Evolutionary conservation across 2,113 vertebrate genomes (phyloP), one percentile per base, ranked within the genome.

Genomic region (Lepidothrix coronata): DNA sequence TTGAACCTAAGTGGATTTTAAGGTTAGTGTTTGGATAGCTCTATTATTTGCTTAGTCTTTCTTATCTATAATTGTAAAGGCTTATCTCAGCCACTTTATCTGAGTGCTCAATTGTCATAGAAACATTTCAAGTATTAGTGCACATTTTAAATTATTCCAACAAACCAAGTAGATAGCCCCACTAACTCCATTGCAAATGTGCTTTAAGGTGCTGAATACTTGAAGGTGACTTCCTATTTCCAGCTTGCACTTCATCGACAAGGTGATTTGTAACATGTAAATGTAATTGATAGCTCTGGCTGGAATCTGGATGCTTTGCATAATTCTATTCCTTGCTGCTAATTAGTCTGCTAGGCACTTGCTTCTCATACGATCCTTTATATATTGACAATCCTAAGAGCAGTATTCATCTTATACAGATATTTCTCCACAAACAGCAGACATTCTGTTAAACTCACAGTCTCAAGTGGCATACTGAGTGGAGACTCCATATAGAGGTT

Each of bases 21-120:
- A 77, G 23, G 72, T 70, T 94, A 62, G 55, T 43, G n/a, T 92
- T 92, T 86, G 54, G 22, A 66, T 73, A 49, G n/a, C 24, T 93
- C 49, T 80, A 14, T 74, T 95, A 91, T 68, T 91, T 86, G 58
- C 59, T 68, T 83, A 23, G 46, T 12, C 2, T 73, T 89, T 92
- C 75, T 89, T 94, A 74, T 62, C 72, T 92, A 37, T 65, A 92
- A 77, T 86, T 91, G 76, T 80, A 72, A 74, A 74, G 59, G 55
- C 89, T 94, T 76, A 89, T 88, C 76, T 92, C 17, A 10, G 46
- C 17, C 15, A 21, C 72, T 91, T 76, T 61, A 79, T 19, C 54
- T 61, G 49, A 18, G 23, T 84, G 46, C 59, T 95, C 28, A 80
- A 21, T 77, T 86, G 68, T 95, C 58, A 44, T 19, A 82, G 91